Evolutionary conservation across 2,888 invertebrate genomes (phyloP), one percentile per base, ranked within the genome.

Genomic region (Drosophila peninsularis): DNA sequence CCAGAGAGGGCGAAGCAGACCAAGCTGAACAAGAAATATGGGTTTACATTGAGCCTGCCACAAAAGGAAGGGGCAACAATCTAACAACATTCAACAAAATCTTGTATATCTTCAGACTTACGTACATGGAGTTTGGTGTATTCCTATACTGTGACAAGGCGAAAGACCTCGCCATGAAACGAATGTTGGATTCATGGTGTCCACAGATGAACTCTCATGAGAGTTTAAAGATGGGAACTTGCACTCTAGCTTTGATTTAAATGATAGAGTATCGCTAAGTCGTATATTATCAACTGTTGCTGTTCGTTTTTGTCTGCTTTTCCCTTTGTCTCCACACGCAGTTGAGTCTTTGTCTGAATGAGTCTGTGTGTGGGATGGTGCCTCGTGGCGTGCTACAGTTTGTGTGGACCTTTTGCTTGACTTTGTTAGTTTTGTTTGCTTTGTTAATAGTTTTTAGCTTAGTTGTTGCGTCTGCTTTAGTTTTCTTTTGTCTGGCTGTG

Each of bases 361-460:
- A n/a, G n/a, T n/a, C n/a, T n/a, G n/a, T 44, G 14, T 52, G 5
- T 27, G 9, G 27, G 30, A 24, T 4, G 19, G 45, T 24, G 55
- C 47, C 27, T 52, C 52, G 52, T 55, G 49, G 49, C 39, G 45
- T 62, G 56, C 58, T 61, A 63, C 53, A 71, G 50, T 64, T 85
- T 75, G 17, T 39, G 41, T 42, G 19, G 58, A 44, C 42, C 44
- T 65, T 61, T 81, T 52, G 62, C 60, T 66, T 69, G 62, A 32
- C 52, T 66, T 62, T 62, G 64, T 58, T 68, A 69, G 60, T 61
- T 61, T 78, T 73, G 72, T 62, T 81, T 75, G 62, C 58, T 78
- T 75, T 76, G 70, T 65, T 86, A 66, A 82, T 82, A 86, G 80
- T 82, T 73, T 70, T 44, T n/a, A 39, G 44, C 50, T 50, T 62